Percentiles rank a stretch among this genome's conserved stretches.
Conservation (phyloP, 2,113 vertebrate species). For the human region GRCh38 chr2:216328001-216328500, state of each 20-base stretch:
- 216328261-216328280: too few species aligned
- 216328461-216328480: background rate
- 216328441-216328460: background rate
- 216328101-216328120: background rate
- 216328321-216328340: too few species aligned
- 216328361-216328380: too few species aligned
- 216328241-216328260: too few species aligned
- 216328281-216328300: too few species aligned
- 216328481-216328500: background rate
- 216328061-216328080: background rate
- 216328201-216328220: too few species aligned
- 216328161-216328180: background rate
- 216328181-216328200: too few species aligned
- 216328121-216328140: background rate
- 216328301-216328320: too few species aligned
- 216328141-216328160: background rate
- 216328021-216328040: background rate
- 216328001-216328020: background rate
- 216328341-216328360: too few species aligned
- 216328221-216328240: too few species aligned
- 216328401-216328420: background rate
- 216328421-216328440: background rate
- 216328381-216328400: too few species aligned
- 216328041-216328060: background rate
- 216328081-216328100: background rate